Percentiles rank a stretch among this genome's conserved stretches.
phyloP scores from a whole-genome alignment of 2,888 invertebrate species.

The Lycophotia porphyrea region DNA sequence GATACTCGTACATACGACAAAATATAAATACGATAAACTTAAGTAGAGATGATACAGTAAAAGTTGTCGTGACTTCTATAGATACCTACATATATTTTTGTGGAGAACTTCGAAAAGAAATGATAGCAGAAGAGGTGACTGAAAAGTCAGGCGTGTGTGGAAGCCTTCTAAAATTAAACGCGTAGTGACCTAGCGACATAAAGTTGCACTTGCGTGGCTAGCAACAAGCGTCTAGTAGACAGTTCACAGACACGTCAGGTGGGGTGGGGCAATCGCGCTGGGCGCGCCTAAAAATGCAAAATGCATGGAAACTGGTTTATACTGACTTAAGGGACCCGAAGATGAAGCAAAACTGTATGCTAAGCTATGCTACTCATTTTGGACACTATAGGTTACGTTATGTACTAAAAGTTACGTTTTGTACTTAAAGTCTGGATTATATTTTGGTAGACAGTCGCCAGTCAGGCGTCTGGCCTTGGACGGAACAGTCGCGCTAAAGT shows the following conservation, averaged over 20 bases:
- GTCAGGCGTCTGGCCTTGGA: slow-evolving; percentile 8
- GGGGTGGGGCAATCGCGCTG: too few relatives aligned
- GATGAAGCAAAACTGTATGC: background rate
- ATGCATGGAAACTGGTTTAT: background rate
- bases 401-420: too few relatives aligned
- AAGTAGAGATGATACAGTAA: too few relatives aligned
- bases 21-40: too few relatives aligned
- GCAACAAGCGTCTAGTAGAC: background rate
- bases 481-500: too few relatives aligned
- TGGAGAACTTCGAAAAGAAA: background rate
- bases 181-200: too few relatives aligned
- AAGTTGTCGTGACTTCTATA: background rate
- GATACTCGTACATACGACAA: too few relatives aligned
- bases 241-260: background rate
- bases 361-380: background rate
- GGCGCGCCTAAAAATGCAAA: too few relatives aligned
- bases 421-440: background rate
- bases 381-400: background rate
- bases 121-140: background rate
- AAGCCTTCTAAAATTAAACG: too few relatives aligned
- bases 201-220: background rate
- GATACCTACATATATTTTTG: too few relatives aligned
- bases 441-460: slow-evolving; percentile 2
- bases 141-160: background rate
- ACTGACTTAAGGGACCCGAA: background rate